phyloP scores from a whole-genome alignment of 2,113 vertebrate genomes.

The Fukomys damarensis region DNA sequence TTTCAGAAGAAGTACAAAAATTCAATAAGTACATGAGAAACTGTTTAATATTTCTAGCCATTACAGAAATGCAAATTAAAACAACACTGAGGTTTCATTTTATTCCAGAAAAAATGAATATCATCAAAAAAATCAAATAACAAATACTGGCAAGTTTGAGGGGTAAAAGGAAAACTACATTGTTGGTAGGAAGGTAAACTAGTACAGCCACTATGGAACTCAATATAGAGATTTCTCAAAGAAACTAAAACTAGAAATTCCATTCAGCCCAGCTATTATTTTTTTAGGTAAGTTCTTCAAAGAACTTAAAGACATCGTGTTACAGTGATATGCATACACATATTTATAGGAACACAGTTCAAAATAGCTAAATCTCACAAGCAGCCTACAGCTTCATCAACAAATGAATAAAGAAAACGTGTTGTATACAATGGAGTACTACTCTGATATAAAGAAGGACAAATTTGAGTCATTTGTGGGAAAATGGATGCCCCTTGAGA shows the following conservation, averaged over 20 bases:
- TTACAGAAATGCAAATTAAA: background rate
- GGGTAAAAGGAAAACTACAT: background rate
- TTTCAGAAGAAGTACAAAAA: background rate
- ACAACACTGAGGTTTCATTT: background rate
- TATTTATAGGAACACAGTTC: background rate
- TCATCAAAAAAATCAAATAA: background rate
- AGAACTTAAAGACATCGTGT: background rate
- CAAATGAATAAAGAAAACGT: background rate
- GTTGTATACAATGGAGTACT: background rate
- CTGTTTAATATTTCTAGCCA: background rate
- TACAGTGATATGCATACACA: background rate
- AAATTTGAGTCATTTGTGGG: background rate
- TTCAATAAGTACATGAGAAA: background rate
- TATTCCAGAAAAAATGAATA: background rate
- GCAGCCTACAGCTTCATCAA: background rate
- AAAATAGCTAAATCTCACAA: background rate
- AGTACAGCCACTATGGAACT: background rate
- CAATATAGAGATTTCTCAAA: background rate
- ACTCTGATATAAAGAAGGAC: background rate
- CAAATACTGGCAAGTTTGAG: background rate
- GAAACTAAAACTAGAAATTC: background rate
- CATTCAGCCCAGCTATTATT: background rate
- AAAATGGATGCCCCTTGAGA: background rate
- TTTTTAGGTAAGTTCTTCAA: background rate
- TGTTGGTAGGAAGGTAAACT: background rate